Evolutionary conservation across 2,797 vertebrate species (phyloP), one percentile per base, ranked within the genome.

Genomic region (Ptychadena robeensis): DNA sequence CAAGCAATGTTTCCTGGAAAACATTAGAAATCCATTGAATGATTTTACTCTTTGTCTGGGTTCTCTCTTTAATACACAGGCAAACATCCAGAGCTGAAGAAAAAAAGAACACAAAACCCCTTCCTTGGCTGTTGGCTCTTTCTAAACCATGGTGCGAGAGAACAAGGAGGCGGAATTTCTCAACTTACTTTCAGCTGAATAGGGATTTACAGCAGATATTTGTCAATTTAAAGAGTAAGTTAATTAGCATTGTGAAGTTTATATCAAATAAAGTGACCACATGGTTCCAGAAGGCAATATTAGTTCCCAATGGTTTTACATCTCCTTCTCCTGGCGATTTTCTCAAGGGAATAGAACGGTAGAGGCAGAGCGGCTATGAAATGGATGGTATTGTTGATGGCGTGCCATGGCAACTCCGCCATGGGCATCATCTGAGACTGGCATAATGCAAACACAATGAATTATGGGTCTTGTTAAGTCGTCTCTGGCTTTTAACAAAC

Each of bases 171-270:
- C 38, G 68, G 78, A 85, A 85, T 85, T 80, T 76, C 53, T 10
- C 34, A 80, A 70, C 71, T 61, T 63, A 40, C 69, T 74, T 69
- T 80, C n/a, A 15, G 11, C 35, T 80, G 78, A 80, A 85, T 81
- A 68, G 78, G 66, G 78, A 85, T 85, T 80, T 85, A 81, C 83
- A 76, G 38, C 72, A 69, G 72, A 81, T 80, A 81, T 85, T 76
- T 85, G 78, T 85, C 72, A 85, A 85, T 80, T 76, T 80, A 85
- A 80, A 81, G 83, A 71, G 37, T 80, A 76, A 80, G 83, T 80
- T 80, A 70, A 85, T 85, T 85, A 85, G 78, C 32, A 68, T 80
- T 76, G 78, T 84, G 82, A 84, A 80, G 70, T 25, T 59, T 64
- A 84, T 80, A 80, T 81, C 72, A 48, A 81, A 85, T 85, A 85